A percentile compares a stretch with the other conserved stretches of the same genome.
These are phyloP conservation scores for Monarcha castaneiventris DNA, from an alignment of 2,113 vertebrate genomes.

Conservation along the genomic window DNA sequence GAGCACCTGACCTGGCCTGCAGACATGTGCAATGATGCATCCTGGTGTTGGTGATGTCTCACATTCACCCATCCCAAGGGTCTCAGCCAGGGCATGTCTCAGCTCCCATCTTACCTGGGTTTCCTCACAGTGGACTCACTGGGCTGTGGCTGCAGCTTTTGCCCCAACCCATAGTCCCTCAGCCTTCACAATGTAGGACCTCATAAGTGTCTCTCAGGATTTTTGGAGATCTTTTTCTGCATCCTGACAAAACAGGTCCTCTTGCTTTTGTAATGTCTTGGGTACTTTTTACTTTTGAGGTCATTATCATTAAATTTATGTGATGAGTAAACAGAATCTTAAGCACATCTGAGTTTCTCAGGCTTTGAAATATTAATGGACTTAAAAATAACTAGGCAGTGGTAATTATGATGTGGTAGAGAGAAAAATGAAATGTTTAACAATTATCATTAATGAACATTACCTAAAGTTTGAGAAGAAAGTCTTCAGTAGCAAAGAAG, in stretches of 20 bases:
- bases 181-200: neutral
- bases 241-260: neutral
- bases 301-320: neutral
- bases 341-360: neutral
- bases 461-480: neutral
- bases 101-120: neutral
- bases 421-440: neutral
- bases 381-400: neutral
- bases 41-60: neutral
- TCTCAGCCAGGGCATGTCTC: neutral
- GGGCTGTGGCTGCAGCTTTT: neutral
- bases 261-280: neutral
- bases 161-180: rapidly evolving
- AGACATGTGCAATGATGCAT: rapidly evolving
- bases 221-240: neutral
- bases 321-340: neutral
- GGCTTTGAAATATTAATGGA: neutral
- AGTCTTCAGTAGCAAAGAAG: neutral
- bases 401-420: neutral
- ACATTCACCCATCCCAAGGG: rapidly evolving
- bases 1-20: neutral
- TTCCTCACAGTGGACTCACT: neutral
- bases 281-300: neutral
- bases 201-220: neutral
- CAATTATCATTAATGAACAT: neutral